These are phyloP conservation scores for Euura saliciscinereae DNA, from an alignment of 1,140 invertebrate genomes.

Conservation along the genomic window DNA sequence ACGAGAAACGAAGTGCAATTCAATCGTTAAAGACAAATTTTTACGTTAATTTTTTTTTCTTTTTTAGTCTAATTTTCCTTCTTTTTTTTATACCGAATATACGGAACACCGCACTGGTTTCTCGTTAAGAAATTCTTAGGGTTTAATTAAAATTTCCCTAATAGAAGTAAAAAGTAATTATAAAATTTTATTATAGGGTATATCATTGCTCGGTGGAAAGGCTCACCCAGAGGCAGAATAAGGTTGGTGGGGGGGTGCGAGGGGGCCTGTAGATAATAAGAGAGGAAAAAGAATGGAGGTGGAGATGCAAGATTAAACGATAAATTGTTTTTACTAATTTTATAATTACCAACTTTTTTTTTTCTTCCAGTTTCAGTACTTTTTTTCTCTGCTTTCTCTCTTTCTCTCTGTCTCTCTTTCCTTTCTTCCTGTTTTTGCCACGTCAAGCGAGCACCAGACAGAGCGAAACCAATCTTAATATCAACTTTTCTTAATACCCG, in stretches of 20 bases:
- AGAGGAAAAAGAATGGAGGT: slow-evolving; percentile 16
- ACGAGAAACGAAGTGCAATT: too few species aligned
- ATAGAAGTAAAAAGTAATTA: slow-evolving; percentile 55
- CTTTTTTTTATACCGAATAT: slow-evolving; percentile 17
- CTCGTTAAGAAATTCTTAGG: slow-evolving; percentile 48
- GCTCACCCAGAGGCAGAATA: slow-evolving; percentile 5
- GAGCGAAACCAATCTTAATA: neutral
- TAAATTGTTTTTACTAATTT: slow-evolving; percentile 54
- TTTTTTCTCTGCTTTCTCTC: neutral
- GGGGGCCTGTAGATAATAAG: slow-evolving; percentile 8
- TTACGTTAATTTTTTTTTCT: neutral
- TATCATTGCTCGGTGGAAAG: slow-evolving; percentile 29
- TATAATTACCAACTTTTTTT: slow-evolving; percentile 38
- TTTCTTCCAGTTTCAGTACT: slow-evolving; percentile 15
- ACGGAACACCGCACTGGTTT: slow-evolving; percentile 29
- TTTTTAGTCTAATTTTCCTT: slow-evolving; percentile 20
- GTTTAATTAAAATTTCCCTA: slow-evolving; percentile 55
- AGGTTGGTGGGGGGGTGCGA: slow-evolving; percentile 9
- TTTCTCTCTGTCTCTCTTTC: neutral
- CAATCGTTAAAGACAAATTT: too few species aligned
- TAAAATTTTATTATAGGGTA: slow-evolving; percentile 52
- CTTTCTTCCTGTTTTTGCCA: neutral
- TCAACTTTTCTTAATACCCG: neutral
- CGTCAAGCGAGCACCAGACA: neutral
- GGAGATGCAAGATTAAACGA: slow-evolving; percentile 46